A percentile compares a stretch with the other conserved stretches of the same genome.
Evolutionary conservation across 2,113 vertebrate genomes (phyloP).

Genomic region (Aythya baeri): DNA sequence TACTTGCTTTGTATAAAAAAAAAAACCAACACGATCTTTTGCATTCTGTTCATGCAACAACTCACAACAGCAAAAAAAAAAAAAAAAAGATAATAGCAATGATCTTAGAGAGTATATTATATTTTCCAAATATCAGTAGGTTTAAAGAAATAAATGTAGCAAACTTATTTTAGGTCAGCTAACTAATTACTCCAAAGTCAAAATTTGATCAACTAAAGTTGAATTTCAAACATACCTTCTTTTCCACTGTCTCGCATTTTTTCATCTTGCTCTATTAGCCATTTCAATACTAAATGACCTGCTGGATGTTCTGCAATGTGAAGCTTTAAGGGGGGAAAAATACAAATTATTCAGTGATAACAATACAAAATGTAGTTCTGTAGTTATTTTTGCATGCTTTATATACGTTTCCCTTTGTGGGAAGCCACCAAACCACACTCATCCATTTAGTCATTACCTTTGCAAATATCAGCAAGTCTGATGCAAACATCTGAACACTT

Average conservation of each 20-base stretch:
- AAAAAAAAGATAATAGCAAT: not conserved
- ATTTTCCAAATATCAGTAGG: not conserved
- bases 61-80: not conserved
- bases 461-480: not conserved
- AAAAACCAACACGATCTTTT: not conserved
- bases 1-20: not conserved
- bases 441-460: not conserved
- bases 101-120: not conserved
- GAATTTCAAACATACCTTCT: slow-evolving; percentile 80
- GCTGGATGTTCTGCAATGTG: slow-evolving; percentile 94
- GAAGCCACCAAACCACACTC: not conserved
- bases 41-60: not conserved
- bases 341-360: not conserved
- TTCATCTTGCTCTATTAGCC: slow-evolving; percentile 92
- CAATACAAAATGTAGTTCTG: not conserved
- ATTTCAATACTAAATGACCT: slow-evolving; percentile 95
- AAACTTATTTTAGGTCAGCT: not conserved
- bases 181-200: not conserved
- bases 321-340: slow-evolving; percentile 77
- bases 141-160: not conserved
- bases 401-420: not conserved
- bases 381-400: not conserved
- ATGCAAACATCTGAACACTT: not conserved
- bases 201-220: not conserved
- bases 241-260: slow-evolving; percentile 80